These are phyloP conservation scores for Mamestra brassicae DNA, from an alignment of 2,888 invertebrate genomes.

Conservation along the genomic window DNA sequence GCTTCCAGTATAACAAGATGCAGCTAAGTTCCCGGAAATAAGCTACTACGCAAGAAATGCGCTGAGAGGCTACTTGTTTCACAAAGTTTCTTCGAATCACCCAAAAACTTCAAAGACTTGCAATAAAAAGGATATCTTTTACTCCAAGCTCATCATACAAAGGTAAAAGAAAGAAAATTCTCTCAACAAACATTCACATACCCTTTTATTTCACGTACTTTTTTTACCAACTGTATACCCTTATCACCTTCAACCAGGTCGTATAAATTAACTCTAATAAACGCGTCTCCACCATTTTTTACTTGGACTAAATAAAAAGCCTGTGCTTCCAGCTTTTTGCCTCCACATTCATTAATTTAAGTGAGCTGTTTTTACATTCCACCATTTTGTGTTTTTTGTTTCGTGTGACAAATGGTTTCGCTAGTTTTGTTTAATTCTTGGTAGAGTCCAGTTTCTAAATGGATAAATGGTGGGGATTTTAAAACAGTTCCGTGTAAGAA, in stretches of 20 bases:
- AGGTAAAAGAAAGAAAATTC: conserved; percentile 7
- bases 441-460: not conserved
- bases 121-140: no score
- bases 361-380: conserved; percentile 39
- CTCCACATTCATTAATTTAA: conserved; percentile 43
- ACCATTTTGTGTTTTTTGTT: conserved; percentile 31
- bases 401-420: conserved; percentile 13
- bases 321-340: conserved; percentile 25
- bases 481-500: not conserved
- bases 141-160: not conserved
- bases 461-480: not conserved
- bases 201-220: not conserved
- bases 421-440: conserved; percentile 13
- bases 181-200: conserved; percentile 9
- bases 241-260: conserved; percentile 30
- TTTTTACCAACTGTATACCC: conserved; percentile 17
- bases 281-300: conserved; percentile 17
- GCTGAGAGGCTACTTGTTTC: no score
- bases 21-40: no score
- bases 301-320: conserved; percentile 26
- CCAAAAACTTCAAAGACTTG: not conserved
- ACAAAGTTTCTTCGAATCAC: not conserved
- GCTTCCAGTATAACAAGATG: no score
- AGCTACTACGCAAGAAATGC: no score
- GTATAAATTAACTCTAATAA: conserved; percentile 52